Base-by-base conservation (phyloP, 2,888 invertebrate species). In the Acronicta leporina region DNA sequence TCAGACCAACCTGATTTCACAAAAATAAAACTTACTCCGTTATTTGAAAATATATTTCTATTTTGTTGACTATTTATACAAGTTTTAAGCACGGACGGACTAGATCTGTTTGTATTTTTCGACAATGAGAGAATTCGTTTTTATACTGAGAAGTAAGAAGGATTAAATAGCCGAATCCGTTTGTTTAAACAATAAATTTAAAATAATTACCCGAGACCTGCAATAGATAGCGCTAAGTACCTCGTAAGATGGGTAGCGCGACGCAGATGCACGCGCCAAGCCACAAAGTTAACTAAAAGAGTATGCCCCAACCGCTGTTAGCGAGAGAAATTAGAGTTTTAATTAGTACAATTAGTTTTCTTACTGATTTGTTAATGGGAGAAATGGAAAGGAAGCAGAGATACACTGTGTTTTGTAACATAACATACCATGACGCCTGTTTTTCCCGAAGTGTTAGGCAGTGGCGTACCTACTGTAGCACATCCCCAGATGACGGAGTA, bases 141-240 rank as follows among this genome's bases (percentile, higher is more conserved):
- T 11, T 11, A 11, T 33, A 33, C 11, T 3, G 11, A 33, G 5
- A 38, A 38, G 6, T 0, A n/a, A 38, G 38, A n/a, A 38, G 38
- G 5, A 33, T 38, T 13, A 38, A 38, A 38, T 7, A 38, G n/a
- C 38, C 38, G n/a, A 38, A 38, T 38, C n/a, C 38, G n/a, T 7
- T n/a, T 38, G 38, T 13, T n/a, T 44, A 13, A 44, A 44, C 25
- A 44, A 43, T 44, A 48, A 27, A 42, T 41, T 41, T 1, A 30
- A 42, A 14, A 41, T 49, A 58, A 58, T 49, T 55, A 51, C 13
- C 41, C 42, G 52, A 20, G 45, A 67, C 50, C 2, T 60, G 68
- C 54, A 61, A 73, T 54, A 57, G 68, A 73, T 67, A 73, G 52
- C 44, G 53, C 52, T 56, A 65, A 68, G 45, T 66, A 52, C 45